Conservation (phyloP, 2,888 invertebrate species). For the Napeogenes sylphis region DNA sequence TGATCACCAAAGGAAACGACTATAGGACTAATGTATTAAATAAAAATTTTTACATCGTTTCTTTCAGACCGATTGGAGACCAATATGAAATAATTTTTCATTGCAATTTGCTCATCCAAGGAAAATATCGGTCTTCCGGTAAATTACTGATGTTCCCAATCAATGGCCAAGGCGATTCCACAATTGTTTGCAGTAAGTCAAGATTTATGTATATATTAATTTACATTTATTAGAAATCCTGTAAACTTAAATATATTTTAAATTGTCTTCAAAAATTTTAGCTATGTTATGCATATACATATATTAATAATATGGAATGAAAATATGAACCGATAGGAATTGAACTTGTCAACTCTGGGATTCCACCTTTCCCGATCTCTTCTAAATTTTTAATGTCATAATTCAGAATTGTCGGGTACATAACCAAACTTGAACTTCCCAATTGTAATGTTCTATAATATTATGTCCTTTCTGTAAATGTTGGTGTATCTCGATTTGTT, state of each 20-base stretch:
- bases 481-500: background rate
- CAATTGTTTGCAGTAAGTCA: constrained; percentile 53
- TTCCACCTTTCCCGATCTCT: no score
- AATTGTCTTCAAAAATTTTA: background rate
- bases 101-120: constrained; percentile 53
- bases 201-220: constrained; percentile 1
- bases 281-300: background rate
- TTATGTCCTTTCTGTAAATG: no score
- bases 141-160: constrained; percentile 49
- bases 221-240: no score
- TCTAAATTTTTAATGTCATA: no score
- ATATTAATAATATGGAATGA: background rate
- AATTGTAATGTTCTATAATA: no score
- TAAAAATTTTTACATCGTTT: no score
- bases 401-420: no score
- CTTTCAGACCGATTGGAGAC: constrained; percentile 41
- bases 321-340: no score
- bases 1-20: no score
- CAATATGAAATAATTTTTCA: constrained; percentile 45
- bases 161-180: constrained; percentile 52
- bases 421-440: no score
- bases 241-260: background rate
- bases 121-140: constrained; percentile 53
- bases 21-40: no score
- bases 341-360: no score